These are phyloP conservation scores for Triplophysa yarkandensis DNA, from an alignment of 2,797 vertebrate genomes.

Conservation along the genomic window DNA sequence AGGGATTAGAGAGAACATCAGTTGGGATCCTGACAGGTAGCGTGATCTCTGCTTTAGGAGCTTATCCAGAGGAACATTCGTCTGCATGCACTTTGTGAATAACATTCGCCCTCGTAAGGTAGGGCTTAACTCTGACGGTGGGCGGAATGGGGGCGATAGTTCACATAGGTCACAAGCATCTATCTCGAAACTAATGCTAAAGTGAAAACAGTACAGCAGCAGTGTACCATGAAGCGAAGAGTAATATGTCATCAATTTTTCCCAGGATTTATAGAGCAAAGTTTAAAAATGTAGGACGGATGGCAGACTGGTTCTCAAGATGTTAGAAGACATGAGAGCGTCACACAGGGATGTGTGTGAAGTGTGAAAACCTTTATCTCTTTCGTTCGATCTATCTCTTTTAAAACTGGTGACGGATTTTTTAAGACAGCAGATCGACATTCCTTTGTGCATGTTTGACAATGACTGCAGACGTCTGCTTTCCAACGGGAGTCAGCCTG, in stretches of 20 bases:
- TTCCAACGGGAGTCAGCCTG: slow-evolving; percentile 49
- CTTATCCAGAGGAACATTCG: slow-evolving; percentile 22
- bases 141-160: slow-evolving; percentile 39
- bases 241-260: slow-evolving; percentile 16
- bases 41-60: background rate
- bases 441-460: slow-evolving; percentile 60
- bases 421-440: slow-evolving; percentile 32
- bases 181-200: slow-evolving; percentile 32
- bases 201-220: slow-evolving; percentile 9
- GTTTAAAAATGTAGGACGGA: slow-evolving; percentile 23
- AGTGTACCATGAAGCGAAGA: background rate
- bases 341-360: background rate
- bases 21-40: slow-evolving; percentile 12
- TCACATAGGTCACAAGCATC: slow-evolving; percentile 34
- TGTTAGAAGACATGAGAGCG: slow-evolving; percentile 25
- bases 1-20: background rate
- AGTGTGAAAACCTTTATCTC: slow-evolving; percentile 21
- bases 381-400: slow-evolving; percentile 22
- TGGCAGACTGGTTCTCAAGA: slow-evolving; percentile 18
- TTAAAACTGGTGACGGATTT: slow-evolving; percentile 30
- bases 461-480: slow-evolving; percentile 53
- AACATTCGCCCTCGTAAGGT: slow-evolving; percentile 19
- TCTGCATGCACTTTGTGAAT: slow-evolving; percentile 36
- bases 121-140: slow-evolving; percentile 37
- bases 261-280: slow-evolving; percentile 12